These are phyloP conservation scores for Odontothrips loti DNA, from an alignment of 2,888 invertebrate genomes.

Conservation along the genomic window DNA sequence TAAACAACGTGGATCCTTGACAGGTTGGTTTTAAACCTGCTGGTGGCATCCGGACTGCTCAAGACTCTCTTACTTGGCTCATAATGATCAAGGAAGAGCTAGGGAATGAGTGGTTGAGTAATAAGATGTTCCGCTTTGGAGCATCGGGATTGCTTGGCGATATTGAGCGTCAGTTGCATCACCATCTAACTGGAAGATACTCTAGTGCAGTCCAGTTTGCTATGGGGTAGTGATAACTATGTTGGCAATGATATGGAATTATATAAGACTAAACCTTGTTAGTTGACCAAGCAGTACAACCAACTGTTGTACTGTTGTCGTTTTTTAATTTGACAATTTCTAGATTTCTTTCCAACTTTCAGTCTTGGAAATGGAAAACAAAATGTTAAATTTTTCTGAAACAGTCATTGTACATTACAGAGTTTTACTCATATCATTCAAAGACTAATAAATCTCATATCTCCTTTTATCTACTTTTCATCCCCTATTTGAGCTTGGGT, in stretches of 20 bases:
- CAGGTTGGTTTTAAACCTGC: slow-evolving; percentile 97
- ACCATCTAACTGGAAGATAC: neutral
- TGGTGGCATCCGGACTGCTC: slow-evolving; percentile 83
- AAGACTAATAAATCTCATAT: neutral
- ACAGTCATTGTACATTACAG: neutral
- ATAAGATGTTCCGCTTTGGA: slow-evolving; percentile 83
- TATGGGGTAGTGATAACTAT: neutral
- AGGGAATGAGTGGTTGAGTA: slow-evolving; percentile 80
- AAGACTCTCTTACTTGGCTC: slow-evolving; percentile 84
- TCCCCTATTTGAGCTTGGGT: neutral
- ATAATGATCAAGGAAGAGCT: slow-evolving; percentile 76
- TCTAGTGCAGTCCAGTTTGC: neutral
- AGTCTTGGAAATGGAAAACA: neutral
- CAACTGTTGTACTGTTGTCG: neutral
- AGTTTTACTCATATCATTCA: too few species aligned
- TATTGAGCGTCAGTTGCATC: slow-evolving; percentile 50
- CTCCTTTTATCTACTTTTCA: neutral
- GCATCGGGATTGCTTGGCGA: slow-evolving; percentile 86
- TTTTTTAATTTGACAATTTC: neutral
- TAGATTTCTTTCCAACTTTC: neutral
- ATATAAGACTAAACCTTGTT: neutral
- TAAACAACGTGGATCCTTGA: slow-evolving; percentile 35
- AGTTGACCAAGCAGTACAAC: neutral
- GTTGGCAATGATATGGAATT: neutral
- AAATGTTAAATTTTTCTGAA: neutral